These are phyloP conservation scores for Oikopleura vanhoeffeni DNA, from an alignment of 23 tunicate species.

Conservation along the genomic window DNA sequence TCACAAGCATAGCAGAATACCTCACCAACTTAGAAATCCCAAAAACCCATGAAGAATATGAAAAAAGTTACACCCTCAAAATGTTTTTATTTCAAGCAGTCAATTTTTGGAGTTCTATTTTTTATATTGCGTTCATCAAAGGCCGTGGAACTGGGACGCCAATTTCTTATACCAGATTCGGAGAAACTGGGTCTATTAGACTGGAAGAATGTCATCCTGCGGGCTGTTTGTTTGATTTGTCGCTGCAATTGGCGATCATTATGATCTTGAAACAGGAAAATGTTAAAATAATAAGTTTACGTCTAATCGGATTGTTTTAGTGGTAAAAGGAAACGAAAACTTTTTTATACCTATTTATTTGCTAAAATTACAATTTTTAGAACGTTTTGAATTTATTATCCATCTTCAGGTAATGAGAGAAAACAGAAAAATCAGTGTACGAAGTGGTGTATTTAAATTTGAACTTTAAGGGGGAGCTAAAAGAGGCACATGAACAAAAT, in stretches of 20 bases:
- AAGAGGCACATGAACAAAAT: too few species aligned
- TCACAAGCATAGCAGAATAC: neutral
- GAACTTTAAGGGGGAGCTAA: too few species aligned
- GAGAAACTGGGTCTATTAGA: slow-evolving; percentile 19
- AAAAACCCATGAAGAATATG: slow-evolving; percentile 31
- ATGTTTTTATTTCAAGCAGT: slow-evolving; percentile 65
- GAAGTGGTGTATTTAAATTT: too few species aligned
- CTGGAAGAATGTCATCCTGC: slow-evolving; percentile 36
- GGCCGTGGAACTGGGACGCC: slow-evolving; percentile 45
- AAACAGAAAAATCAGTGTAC: too few species aligned
- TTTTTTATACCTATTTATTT: too few species aligned
- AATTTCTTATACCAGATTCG: slow-evolving; percentile 16
- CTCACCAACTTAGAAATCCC: slow-evolving; percentile 29
- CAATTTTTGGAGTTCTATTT: slow-evolving; percentile 38
- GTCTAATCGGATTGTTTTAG: slow-evolving; percentile 56
- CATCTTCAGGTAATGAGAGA: too few species aligned
- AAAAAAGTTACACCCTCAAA: slow-evolving; percentile 41
- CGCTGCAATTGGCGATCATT: slow-evolving; percentile 33
- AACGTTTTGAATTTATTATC: too few species aligned
- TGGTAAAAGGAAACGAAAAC: too few species aligned
- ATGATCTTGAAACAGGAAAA: slow-evolving; percentile 41
- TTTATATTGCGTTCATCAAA: slow-evolving; percentile 45
- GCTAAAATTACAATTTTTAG: too few species aligned
- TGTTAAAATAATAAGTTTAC: slow-evolving; percentile 28
- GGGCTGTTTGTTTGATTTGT: slow-evolving; percentile 45